Conservation (phyloP, 2,888 invertebrate species). For the Drosophila maculinotata region DNA sequence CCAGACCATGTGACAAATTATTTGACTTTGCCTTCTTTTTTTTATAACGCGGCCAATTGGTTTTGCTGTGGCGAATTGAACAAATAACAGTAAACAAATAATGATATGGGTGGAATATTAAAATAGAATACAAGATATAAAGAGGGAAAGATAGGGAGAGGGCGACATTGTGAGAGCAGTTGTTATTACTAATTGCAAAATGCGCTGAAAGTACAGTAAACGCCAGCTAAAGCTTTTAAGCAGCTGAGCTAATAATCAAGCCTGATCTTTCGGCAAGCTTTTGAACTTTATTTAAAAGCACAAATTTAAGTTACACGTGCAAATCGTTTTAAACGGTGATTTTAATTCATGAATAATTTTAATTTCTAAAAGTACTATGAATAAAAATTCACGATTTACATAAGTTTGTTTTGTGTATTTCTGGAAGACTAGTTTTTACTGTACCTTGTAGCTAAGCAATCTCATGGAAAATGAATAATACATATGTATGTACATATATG, state of each 20-base stretch:
- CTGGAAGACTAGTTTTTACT: constrained; percentile 1
- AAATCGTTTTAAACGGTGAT: not conserved
- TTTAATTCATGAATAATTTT: no score
- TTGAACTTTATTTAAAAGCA: constrained; percentile 6
- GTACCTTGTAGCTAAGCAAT: not conserved
- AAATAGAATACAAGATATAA: constrained; percentile 27
- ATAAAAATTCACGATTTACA: no score
- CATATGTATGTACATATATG: constrained; percentile 13
- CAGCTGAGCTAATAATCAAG: not conserved
- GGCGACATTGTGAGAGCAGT: not conserved
- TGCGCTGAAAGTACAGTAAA: constrained; percentile 9
- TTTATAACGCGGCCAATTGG: constrained; percentile 56
- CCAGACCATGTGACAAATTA: constrained; percentile 70
- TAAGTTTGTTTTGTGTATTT: no score
- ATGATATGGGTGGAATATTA: constrained; percentile 36
- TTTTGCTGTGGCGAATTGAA: constrained; percentile 38
- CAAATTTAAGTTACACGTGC: not conserved
- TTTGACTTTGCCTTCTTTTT: constrained; percentile 62
- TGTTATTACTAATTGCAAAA: constrained; percentile 16
- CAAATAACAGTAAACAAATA: constrained; percentile 61
- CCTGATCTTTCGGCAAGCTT: constrained; percentile 4
- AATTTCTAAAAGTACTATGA: no score
- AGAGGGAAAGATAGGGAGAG: not conserved
- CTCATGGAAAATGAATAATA: constrained; percentile 21
- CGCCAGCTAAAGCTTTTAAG: constrained; percentile 10